phyloP scores from a whole-genome alignment of 2,888 invertebrate species.

The Scotopteryx bipunctaria region DNA sequence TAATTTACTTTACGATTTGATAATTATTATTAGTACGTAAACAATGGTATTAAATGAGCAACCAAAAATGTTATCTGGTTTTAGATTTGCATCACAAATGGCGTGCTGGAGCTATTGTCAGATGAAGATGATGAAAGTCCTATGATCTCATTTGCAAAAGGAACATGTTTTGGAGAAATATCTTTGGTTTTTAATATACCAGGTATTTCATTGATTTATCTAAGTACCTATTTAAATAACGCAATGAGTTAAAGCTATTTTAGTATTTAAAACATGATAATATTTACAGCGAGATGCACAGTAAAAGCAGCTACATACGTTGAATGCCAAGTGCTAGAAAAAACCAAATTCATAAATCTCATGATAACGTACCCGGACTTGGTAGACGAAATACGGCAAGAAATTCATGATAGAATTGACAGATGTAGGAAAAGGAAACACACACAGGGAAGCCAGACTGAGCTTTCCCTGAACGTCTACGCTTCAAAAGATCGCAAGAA shows the following conservation, averaged over 20 bases:
- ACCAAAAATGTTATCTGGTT: slow-evolving; percentile 12
- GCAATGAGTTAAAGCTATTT: too few relatives aligned
- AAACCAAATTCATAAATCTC: slow-evolving; percentile 73
- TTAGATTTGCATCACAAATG: slow-evolving; percentile 77
- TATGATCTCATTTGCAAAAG: slow-evolving; percentile 78
- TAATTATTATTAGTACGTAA: slow-evolving; percentile 13
- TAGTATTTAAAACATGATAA: not conserved
- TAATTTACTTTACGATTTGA: slow-evolving; percentile 41
- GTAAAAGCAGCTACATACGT: slow-evolving; percentile 80
- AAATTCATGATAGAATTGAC: slow-evolving; percentile 60
- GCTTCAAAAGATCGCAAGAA: slow-evolving; percentile 73
- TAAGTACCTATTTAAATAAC: too few relatives aligned
- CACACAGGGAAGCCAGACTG: slow-evolving; percentile 41
- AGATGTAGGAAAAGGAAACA: slow-evolving; percentile 54
- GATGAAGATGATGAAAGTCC: slow-evolving; percentile 82
- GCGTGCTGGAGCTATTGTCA: slow-evolving; percentile 76
- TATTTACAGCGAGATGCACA: slow-evolving; percentile 70
- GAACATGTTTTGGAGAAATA: slow-evolving; percentile 81
- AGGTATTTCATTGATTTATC: slow-evolving; percentile 50
- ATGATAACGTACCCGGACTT: slow-evolving; percentile 78
- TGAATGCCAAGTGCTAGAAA: slow-evolving; percentile 79
- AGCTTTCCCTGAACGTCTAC: slow-evolving; percentile 67
- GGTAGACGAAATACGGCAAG: slow-evolving; percentile 56
- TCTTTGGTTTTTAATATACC: slow-evolving; percentile 76
- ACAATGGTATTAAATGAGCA: not conserved